Percentiles rank a stretch among this genome's conserved stretches.
These are phyloP conservation scores for Laticauda laticaudata DNA, from an alignment of 2,113 vertebrate genomes.

Conservation along the genomic window DNA sequence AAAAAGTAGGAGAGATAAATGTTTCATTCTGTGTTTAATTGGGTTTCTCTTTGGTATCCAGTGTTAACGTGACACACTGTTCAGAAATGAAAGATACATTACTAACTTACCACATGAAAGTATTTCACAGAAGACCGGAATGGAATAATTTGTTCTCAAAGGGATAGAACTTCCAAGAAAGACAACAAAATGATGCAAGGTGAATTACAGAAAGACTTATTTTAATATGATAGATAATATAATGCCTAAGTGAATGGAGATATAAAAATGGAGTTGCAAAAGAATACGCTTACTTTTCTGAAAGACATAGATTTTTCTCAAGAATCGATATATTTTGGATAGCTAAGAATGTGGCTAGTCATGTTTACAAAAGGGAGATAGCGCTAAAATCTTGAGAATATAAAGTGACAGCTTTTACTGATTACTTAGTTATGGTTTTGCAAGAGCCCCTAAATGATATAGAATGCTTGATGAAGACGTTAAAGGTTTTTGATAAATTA, in stretches of 20 bases:
- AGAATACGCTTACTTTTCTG: neutral
- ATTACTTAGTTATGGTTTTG: neutral
- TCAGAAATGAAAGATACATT: neutral
- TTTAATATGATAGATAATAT: neutral
- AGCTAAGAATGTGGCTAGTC: neutral
- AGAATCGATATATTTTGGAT: neutral
- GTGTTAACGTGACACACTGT: neutral
- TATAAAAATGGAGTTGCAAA: neutral
- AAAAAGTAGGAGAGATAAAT: neutral
- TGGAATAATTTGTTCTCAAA: neutral
- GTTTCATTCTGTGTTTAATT: neutral
- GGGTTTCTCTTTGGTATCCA: neutral
- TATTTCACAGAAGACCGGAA: neutral
- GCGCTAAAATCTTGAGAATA: neutral
- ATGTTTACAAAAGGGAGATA: neutral
- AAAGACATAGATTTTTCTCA: neutral
- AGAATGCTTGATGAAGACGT: neutral
- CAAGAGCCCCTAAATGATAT: neutral
- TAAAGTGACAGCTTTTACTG: neutral
- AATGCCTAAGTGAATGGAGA: neutral
- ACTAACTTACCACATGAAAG: neutral
- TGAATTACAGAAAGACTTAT: neutral
- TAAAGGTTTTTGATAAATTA: neutral
- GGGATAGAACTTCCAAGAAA: neutral
- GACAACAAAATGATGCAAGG: neutral